phyloP scores from a whole-genome alignment of 2,888 invertebrate species.

The Drosophila testacea region DNA sequence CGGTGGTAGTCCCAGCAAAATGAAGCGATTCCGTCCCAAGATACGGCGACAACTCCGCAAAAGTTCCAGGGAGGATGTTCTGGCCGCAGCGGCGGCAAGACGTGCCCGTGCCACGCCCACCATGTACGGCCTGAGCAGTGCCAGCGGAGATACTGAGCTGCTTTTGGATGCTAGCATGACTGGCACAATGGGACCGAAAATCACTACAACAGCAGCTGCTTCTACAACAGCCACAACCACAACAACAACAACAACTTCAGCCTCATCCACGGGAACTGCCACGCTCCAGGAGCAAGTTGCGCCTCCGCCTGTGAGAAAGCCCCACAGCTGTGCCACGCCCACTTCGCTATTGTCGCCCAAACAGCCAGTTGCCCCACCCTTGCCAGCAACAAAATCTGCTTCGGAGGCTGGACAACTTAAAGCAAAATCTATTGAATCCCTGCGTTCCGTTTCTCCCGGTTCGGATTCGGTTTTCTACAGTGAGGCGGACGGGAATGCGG shows the following conservation, averaged over 20 bases:
- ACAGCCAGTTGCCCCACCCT: background rate
- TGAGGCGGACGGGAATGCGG: conserved; percentile 88
- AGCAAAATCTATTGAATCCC: conserved; percentile 93
- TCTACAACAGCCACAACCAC: conserved; percentile 21
- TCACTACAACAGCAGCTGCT: background rate
- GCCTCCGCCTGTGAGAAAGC: conserved; percentile 41
- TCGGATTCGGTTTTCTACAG: conserved; percentile 96
- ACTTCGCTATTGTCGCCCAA: conserved; percentile 60
- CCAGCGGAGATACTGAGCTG: conserved; percentile 73
- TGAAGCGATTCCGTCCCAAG: conserved; percentile 85
- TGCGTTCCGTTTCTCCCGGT: conserved; percentile 95
- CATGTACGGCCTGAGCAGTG: conserved; percentile 64
- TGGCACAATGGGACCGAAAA: conserved; percentile 27
- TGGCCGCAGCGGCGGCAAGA: conserved; percentile 69
- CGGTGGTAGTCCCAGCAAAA: conserved; percentile 84
- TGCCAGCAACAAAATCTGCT: conserved; percentile 59
- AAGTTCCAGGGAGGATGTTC: conserved; percentile 81
- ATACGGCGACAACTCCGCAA: conserved; percentile 83
- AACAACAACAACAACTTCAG: conserved; percentile 42
- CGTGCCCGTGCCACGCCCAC: conserved; percentile 60
- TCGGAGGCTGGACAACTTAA: conserved; percentile 87
- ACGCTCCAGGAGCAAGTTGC: conserved; percentile 39
- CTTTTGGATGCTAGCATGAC: conserved; percentile 77
- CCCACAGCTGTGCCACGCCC: conserved; percentile 71
- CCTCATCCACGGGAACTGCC: conserved; percentile 36